Base-by-base conservation (phyloP, 2,113 vertebrate genomes). In the Mesocricetus auratus region DNA sequence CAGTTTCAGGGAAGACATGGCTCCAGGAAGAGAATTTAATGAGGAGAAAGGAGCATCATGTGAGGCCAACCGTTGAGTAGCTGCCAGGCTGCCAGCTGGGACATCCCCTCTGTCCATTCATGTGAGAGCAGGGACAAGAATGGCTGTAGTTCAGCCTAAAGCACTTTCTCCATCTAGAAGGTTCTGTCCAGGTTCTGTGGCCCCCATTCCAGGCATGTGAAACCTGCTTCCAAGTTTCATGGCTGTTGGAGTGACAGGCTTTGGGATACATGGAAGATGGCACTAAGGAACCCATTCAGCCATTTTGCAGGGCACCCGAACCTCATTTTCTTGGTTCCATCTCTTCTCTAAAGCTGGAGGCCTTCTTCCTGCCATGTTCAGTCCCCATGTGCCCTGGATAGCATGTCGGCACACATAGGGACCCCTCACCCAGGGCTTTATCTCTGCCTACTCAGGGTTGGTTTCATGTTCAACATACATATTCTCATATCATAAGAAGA, bases 391-490 rank as follows among this genome's bases (percentile, higher is more conserved):
- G 13, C 0, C 39, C 16, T 0, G 0, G 74, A 45, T 94, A 39
- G 39, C 0, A 1, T 39, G 68, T 47, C 15, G 3, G 3, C 24
- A 4, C 36, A 7, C 45, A 33, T 29, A 0, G 7, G 3, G 1
- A 77, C 12, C 6, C 42, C 21, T 64, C 56, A 10, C 31, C 22
- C 36, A 39, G 50, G 53, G 13, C 81, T 68, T 47, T 36, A 66
- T 60, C 29, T 33, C 22, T 9, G 9, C 73, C 66, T 58, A 22
- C 74, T 29, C 47, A 50, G 26, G 16, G 10, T 15, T 9, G 24
- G 71, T 31, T 47, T 66, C 39, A 3, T 56, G 24, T 15, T 21
- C 45, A 36, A 15, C 6, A 13, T 36, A 5, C 1, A 33, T 22
- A 15, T 5, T 11, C 24, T 26, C 22, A 21, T 16, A 4, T n/a